Evolutionary conservation across 1,140 invertebrate species (phyloP).

Genomic region (Camponotus pennsylvanicus): DNA sequence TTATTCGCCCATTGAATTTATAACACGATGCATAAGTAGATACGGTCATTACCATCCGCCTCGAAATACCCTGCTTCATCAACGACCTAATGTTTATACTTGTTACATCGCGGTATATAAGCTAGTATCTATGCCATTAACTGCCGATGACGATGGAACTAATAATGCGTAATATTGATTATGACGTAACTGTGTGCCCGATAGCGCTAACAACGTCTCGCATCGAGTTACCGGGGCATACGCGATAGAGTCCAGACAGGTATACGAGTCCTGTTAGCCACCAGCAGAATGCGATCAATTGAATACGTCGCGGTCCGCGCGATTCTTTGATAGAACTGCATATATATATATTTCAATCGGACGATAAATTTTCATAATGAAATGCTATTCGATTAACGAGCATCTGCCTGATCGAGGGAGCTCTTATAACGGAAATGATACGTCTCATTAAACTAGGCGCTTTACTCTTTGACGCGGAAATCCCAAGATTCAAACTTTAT

Average conservation of each 20-base stretch:
- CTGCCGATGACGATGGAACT: constrained; percentile 19
- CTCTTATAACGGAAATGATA: constrained; percentile 46
- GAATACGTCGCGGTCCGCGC: neutral
- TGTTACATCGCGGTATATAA: neutral
- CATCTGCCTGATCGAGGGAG: neutral
- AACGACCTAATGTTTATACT: constrained; percentile 19
- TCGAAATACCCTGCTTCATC: neutral
- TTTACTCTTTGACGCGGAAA: constrained; percentile 27
- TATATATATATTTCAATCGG: constrained; percentile 8
- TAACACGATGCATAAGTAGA: neutral
- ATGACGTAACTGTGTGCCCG: constrained; percentile 51
- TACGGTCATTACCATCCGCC: neutral
- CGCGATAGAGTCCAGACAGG: neutral
- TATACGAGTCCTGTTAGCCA: constrained; percentile 39
- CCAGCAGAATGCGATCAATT: constrained; percentile 46
- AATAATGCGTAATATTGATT: constrained; percentile 60
- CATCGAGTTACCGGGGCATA: neutral
- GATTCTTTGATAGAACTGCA: no score
- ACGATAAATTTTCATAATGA: constrained; percentile 29
- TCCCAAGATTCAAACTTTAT: constrained; percentile 59
- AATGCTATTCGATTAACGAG: constrained; percentile 5
- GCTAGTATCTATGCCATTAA: constrained; percentile 9
- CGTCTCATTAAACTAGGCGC: constrained; percentile 37
- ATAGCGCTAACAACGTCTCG: constrained; percentile 35
- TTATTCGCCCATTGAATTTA: constrained; percentile 1